Evolutionary conservation across 2,888 invertebrate species (phyloP).

Genomic region (Idaea dimidiata): DNA sequence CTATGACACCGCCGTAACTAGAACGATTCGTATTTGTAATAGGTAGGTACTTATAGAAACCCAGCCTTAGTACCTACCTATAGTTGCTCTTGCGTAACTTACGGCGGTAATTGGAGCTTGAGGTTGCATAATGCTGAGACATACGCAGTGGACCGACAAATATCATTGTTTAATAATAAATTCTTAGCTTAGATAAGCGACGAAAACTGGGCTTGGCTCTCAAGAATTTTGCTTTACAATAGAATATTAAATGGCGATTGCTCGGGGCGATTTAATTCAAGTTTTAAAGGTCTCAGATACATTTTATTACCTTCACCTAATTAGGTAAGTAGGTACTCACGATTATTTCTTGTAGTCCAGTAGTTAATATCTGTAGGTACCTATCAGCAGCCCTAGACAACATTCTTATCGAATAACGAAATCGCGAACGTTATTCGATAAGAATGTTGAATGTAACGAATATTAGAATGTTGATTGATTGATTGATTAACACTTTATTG

Average conservation of each 20-base stretch:
- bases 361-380: too few species aligned
- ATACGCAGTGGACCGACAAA: slow-evolving; percentile 39
- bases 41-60: too few species aligned
- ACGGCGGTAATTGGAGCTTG: slow-evolving; percentile 49
- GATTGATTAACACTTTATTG: too few species aligned
- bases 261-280: background rate
- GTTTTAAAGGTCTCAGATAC: background rate
- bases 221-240: background rate
- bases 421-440: too few species aligned
- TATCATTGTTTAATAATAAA: slow-evolving; percentile 34
- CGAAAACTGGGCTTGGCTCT: background rate
- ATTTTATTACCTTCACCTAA: background rate
- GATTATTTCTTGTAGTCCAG: too few species aligned
- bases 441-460: too few species aligned
- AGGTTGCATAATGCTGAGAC: slow-evolving; percentile 37
- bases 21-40: slow-evolving; percentile 2
- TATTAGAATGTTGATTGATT: too few species aligned
- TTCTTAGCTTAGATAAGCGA: slow-evolving; percentile 2
- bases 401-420: too few species aligned
- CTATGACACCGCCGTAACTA: too few species aligned
- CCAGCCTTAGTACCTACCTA: too few species aligned
- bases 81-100: slow-evolving; percentile 43
- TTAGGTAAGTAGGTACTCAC: background rate
- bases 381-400: too few species aligned
- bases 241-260: background rate